Conservation (phyloP, 2,797 vertebrate species). For the Scarus forsteni region DNA sequence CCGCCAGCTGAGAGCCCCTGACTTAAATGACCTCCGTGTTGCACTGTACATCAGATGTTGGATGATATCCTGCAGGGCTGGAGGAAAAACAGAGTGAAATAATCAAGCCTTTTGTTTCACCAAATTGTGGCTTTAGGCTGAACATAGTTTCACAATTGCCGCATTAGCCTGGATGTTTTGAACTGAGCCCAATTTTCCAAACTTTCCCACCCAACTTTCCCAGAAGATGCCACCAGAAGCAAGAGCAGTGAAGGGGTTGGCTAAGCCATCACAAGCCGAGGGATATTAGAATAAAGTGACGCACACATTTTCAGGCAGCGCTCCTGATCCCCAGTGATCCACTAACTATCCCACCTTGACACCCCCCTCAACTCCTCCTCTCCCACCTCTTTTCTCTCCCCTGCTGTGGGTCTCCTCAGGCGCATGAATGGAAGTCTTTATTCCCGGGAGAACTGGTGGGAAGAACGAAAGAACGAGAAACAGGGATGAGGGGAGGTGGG, state of each 20-base stretch:
- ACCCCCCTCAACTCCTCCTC: constrained; percentile 63
- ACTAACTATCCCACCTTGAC: constrained; percentile 83
- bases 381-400: constrained; percentile 77
- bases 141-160: constrained; percentile 39
- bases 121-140: constrained; percentile 37
- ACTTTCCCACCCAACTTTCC: constrained; percentile 74
- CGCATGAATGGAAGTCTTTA: constrained; percentile 88
- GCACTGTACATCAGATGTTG: constrained; percentile 21
- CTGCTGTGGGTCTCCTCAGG: constrained; percentile 81
- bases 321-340: constrained; percentile 67
- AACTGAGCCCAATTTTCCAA: constrained; percentile 54
- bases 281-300: constrained; percentile 39
- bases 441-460: constrained; percentile 85
- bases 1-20: not conserved
- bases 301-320: constrained; percentile 45
- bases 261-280: constrained; percentile 47
- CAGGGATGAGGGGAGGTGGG: constrained; percentile 57
- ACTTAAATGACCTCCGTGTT: constrained; percentile 31
- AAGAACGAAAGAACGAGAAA: constrained; percentile 79
- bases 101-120: constrained; percentile 7
- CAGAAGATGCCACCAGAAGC: constrained; percentile 63
- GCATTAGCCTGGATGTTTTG: constrained; percentile 52
- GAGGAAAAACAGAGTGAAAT: constrained; percentile 6
- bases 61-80: constrained; percentile 27
- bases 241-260: constrained; percentile 21